These are phyloP conservation scores for Phocides pigmalion DNA, from an alignment of 1,140 invertebrate species.

Conservation along the genomic window DNA sequence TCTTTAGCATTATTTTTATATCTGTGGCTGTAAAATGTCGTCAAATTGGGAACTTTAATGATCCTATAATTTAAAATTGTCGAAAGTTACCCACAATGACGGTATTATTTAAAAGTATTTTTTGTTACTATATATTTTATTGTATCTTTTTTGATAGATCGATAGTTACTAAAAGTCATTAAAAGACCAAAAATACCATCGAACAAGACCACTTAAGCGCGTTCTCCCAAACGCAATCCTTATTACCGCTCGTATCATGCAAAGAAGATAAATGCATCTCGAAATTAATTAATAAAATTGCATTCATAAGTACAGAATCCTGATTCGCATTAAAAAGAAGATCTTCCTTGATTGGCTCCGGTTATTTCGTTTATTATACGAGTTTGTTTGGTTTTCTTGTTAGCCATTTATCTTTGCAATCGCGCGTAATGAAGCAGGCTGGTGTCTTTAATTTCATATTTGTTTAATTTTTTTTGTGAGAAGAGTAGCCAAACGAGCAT, in stretches of 20 bases:
- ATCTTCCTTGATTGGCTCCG: conserved; percentile 48
- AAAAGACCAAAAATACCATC: conserved; percentile 21
- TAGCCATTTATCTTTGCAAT: conserved; percentile 51
- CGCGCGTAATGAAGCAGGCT: conserved; percentile 44
- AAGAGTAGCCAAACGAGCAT: no score
- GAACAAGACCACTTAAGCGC: conserved; percentile 26
- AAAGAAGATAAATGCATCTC: conserved; percentile 66
- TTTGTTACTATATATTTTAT: no score
- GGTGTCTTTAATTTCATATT: conserved; percentile 45
- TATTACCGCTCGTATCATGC: conserved; percentile 68
- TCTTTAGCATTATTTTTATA: no score
- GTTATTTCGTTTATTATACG: conserved; percentile 41
- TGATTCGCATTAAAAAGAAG: conserved; percentile 34
- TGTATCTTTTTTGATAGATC: no score
- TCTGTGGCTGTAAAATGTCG: no score
- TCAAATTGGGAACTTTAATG: no score
- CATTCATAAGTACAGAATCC: conserved; percentile 60
- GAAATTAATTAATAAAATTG: conserved; percentile 79
- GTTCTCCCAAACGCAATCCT: conserved; percentile 39
- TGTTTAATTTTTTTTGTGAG: conserved; percentile 37
- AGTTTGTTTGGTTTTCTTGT: conserved; percentile 57
- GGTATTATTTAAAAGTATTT: no score
- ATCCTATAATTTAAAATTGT: no score
- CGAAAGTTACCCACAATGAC: no score
- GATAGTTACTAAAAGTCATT: conserved; percentile 4